Conservation (phyloP, 2,797 vertebrate genomes). For the Psittacula derbiana region DNA sequence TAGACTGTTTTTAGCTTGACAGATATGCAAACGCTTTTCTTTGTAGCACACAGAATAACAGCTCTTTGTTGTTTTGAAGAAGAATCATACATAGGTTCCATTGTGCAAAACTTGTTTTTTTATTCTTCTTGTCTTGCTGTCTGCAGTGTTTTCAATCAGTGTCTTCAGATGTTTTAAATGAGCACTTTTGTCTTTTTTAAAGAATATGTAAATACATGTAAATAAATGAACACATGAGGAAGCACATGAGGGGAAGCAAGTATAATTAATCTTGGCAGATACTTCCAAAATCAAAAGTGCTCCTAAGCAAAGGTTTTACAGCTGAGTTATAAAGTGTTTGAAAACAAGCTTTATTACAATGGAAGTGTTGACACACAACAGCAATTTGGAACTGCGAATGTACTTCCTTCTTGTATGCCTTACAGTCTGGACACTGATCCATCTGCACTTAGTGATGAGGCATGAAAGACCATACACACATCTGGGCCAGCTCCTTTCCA, state of each 20-base stretch:
- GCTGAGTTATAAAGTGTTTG: background rate
- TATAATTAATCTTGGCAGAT: background rate
- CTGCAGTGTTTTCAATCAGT: background rate
- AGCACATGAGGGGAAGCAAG: background rate
- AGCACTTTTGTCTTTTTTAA: background rate
- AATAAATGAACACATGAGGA: background rate
- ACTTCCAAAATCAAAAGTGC: background rate
- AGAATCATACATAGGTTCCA: background rate
- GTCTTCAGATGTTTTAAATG: background rate
- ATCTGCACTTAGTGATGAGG: background rate
- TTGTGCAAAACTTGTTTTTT: background rate
- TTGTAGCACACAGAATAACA: background rate
- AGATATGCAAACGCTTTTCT: background rate
- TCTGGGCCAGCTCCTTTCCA: background rate
- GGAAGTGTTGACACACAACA: background rate
- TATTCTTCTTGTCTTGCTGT: background rate
- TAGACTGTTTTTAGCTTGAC: background rate
- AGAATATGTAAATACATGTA: background rate
- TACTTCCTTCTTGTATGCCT: background rate
- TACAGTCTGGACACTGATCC: background rate
- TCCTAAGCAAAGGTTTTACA: background rate
- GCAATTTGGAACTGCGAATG: background rate
- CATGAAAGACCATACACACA: background rate
- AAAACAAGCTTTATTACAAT: constrained; percentile 11
- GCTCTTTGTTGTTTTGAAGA: background rate